Evolutionary conservation across 2,797 vertebrate species (phyloP).

Genomic region (Arnoldichthys spilopterus): DNA sequence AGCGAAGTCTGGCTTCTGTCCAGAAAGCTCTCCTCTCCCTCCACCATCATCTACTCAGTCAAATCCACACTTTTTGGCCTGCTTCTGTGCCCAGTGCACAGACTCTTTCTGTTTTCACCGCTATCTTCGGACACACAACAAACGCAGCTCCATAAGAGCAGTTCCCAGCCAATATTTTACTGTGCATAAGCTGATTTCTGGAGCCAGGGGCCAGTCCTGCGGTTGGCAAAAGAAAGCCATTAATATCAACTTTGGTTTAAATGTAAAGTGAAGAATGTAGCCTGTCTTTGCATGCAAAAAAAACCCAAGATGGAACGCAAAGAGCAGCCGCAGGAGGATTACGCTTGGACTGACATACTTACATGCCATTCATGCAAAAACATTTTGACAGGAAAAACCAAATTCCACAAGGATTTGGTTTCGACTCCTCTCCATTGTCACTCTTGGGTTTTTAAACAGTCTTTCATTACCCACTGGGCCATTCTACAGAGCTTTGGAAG

Average conservation of each 20-base stretch:
- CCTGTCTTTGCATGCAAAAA: slow-evolving; percentile 52
- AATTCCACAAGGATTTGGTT: slow-evolving; percentile 67
- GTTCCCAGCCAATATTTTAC: slow-evolving; percentile 46
- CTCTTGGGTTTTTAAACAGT: slow-evolving; percentile 67
- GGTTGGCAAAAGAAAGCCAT: slow-evolving; percentile 61
- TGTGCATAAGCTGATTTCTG: slow-evolving; percentile 56
- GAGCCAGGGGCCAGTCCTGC: slow-evolving; percentile 49
- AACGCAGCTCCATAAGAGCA: slow-evolving; percentile 30
- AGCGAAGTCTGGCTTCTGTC: slow-evolving; percentile 38
- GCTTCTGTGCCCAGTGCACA: slow-evolving; percentile 35
- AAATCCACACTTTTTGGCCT: slow-evolving; percentile 51
- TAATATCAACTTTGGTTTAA: slow-evolving; percentile 62
- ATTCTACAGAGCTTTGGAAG: slow-evolving; percentile 25
- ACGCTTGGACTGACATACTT: slow-evolving; percentile 58
- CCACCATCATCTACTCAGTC: slow-evolving; percentile 48
- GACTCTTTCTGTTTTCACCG: slow-evolving; percentile 43
- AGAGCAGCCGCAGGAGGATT: slow-evolving; percentile 57
- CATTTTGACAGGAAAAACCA: slow-evolving; percentile 69
- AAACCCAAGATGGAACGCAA: slow-evolving; percentile 44
- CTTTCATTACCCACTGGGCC: slow-evolving; percentile 57
- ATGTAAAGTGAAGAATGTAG: slow-evolving; percentile 58
- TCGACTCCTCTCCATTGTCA: slow-evolving; percentile 66
- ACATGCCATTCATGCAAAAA: slow-evolving; percentile 66
- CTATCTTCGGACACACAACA: slow-evolving; percentile 53
- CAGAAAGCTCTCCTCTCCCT: slow-evolving; percentile 41